phyloP scores from a whole-genome alignment of 1,140 invertebrate genomes.

The Hylyphantes graminicola region DNA sequence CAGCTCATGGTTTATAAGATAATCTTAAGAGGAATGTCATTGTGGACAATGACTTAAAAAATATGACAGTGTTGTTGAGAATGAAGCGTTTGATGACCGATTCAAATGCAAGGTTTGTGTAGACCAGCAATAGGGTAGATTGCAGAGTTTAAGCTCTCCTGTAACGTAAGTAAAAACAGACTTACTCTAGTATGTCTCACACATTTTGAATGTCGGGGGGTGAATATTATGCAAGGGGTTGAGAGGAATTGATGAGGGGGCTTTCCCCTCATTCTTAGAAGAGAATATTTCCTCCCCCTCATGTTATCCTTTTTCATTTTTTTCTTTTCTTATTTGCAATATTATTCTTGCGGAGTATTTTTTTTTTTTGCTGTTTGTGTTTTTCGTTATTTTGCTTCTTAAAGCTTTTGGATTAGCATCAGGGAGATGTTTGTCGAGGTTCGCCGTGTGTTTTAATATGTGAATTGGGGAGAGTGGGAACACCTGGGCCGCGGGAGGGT shows the following conservation, averaged over 20 bases:
- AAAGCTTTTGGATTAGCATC: conserved; percentile 16
- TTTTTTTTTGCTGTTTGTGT: conserved; percentile 1
- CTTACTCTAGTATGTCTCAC: too few species aligned
- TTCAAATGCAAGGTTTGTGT: too few species aligned
- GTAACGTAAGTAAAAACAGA: too few species aligned
- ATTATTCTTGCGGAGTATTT: conserved; percentile 9
- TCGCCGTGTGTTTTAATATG: neutral
- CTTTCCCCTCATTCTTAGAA: neutral
- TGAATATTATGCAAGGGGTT: too few species aligned
- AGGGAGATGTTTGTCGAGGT: conserved; percentile 17
- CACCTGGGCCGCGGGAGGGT: neutral
- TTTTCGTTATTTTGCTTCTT: neutral
- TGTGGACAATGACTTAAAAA: too few species aligned
- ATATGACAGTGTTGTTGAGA: too few species aligned
- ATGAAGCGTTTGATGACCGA: too few species aligned
- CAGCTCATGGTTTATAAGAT: too few species aligned
- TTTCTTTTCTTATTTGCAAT: neutral
- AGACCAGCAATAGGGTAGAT: too few species aligned
- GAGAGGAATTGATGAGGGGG: neutral
- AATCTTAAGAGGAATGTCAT: too few species aligned
- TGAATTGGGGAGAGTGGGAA: conserved; percentile 14
- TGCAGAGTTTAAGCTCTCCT: too few species aligned
- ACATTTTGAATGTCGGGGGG: too few species aligned
- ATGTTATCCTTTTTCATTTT: conserved; percentile 11
- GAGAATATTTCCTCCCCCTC: conserved; percentile 12